phyloP scores from a whole-genome alignment of 2,113 vertebrate species.

The Asarcornis scutulata region DNA sequence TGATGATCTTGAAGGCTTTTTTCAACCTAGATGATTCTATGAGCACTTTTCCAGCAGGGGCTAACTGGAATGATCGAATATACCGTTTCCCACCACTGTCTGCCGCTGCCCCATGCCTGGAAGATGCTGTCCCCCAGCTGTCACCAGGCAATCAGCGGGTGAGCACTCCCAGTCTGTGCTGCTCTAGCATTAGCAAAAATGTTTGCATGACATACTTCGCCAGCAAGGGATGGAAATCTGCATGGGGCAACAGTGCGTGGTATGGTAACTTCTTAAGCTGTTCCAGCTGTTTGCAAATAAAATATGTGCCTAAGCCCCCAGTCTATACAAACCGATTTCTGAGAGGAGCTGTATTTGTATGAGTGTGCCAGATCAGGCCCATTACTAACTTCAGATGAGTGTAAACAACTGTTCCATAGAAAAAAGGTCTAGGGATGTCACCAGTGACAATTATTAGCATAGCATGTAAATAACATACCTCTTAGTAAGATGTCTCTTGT shows the following conservation, averaged over 20 bases:
- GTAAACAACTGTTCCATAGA: neutral
- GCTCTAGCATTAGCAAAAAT: neutral
- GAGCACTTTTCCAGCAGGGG: neutral
- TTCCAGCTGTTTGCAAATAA: conserved; percentile 65
- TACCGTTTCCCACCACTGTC: rapidly evolving
- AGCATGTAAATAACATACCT: neutral
- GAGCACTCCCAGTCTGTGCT: neutral
- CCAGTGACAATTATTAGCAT: neutral
- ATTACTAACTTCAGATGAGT: neutral
- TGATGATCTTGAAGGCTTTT: neutral
- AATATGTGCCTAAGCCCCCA: neutral
- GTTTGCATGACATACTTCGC: neutral
- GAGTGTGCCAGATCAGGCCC: conserved; percentile 32
- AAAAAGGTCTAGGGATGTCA: neutral
- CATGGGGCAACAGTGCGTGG: conserved; percentile 11
- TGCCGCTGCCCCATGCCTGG: neutral
- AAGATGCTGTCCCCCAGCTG: neutral
- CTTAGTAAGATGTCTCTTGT: neutral
- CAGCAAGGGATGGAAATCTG: conserved; percentile 33
- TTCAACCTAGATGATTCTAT: neutral
- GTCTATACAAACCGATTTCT: conserved; percentile 39
- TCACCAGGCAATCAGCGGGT: rapidly evolving
- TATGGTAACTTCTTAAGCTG: conserved; percentile 36
- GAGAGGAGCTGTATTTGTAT: conserved; percentile 43
- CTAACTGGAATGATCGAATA: too few relatives aligned